These are phyloP conservation scores for Microplitis demolitor DNA, from an alignment of 1,140 invertebrate species.

Conservation along the genomic window DNA sequence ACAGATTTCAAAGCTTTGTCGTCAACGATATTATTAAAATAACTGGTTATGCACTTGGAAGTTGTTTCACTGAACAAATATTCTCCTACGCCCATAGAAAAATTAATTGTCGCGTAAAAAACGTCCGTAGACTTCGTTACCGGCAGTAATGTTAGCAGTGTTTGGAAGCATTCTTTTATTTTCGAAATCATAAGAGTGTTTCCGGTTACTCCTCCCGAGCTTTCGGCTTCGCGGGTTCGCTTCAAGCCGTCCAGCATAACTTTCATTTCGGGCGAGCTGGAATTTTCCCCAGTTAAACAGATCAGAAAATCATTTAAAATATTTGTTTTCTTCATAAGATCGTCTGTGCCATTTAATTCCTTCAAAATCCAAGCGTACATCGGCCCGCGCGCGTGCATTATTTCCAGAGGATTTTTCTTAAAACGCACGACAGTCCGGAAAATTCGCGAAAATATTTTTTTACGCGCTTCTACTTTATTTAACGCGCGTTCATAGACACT, in stretches of 20 bases:
- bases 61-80: conserved; percentile 42
- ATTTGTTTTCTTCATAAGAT: conserved; percentile 39
- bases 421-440: conserved; percentile 43
- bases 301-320: conserved; percentile 50
- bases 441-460: conserved; percentile 46
- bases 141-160: conserved; percentile 43
- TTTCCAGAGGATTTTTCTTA: conserved; percentile 36
- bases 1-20: conserved; percentile 40
- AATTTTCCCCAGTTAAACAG: conserved; percentile 40
- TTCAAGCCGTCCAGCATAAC: conserved; percentile 33
- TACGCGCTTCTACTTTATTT: conserved; percentile 36
- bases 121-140: conserved; percentile 46
- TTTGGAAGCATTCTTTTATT: conserved; percentile 43
- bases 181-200: conserved; percentile 33
- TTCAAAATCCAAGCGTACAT: conserved; percentile 47
- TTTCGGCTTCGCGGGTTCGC: conserved; percentile 11
- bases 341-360: conserved; percentile 31
- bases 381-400: conserved; percentile 14
- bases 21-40: conserved; percentile 36
- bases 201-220: background rate
- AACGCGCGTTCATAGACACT: conserved; percentile 25
- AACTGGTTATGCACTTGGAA: conserved; percentile 37
- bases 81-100: conserved; percentile 41
- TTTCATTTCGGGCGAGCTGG: conserved; percentile 32
- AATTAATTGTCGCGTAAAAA: conserved; percentile 42